Base-by-base conservation (phyloP, 1,140 invertebrate genomes). In the Portunus trituberculatus region DNA sequence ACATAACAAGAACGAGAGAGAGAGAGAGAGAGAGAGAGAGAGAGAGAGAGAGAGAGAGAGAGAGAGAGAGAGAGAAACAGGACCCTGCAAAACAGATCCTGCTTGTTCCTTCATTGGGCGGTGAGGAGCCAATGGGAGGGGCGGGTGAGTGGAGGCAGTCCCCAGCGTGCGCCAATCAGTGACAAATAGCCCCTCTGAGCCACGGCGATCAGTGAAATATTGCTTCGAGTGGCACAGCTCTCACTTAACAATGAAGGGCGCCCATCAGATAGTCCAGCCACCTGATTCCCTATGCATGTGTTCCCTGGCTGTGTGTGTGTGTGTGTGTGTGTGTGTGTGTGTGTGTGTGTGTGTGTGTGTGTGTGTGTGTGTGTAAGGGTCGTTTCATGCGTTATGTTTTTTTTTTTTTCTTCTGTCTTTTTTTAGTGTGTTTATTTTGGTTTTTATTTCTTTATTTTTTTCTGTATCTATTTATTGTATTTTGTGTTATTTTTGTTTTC, bases 241-340 rank as follows among this genome's bases (percentile, higher is more conserved):
- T 25, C 20, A n/a, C 12, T n/a, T 76, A 76, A 76, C 67, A 76
- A 76, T 76, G 67, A 25, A 7, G n/a, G 25, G 67, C 20, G 8
- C 12, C 67, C 67, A 76, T 76, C 67, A 16, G 67, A 76, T 76
- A 25, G n/a, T 20, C 67, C 1, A 2, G 20, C 67, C 67, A 76
- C n/a, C 67, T 8, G 20, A 76, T n/a, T 76, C 67, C 67, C n/a
- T n/a, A 76, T 76, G 67, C 67, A n/a, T 76, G 67, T 76, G 25
- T n/a, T 76, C 12, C 6, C 20, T 76, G 67, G 12, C 10, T 76
- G 67, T 76, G 67, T 76, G 67, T 76, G 67, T 76, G 67, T 76
- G 67, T 76, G 67, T 76, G 67, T 76, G 67, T 76, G 67, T 76
- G 67, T 76, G 67, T 76, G 67, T 76, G 67, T 76, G 67, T 76